These are phyloP conservation scores for Mormoops blainvillei DNA, from an alignment of 2,113 vertebrate genomes.

Conservation along the genomic window DNA sequence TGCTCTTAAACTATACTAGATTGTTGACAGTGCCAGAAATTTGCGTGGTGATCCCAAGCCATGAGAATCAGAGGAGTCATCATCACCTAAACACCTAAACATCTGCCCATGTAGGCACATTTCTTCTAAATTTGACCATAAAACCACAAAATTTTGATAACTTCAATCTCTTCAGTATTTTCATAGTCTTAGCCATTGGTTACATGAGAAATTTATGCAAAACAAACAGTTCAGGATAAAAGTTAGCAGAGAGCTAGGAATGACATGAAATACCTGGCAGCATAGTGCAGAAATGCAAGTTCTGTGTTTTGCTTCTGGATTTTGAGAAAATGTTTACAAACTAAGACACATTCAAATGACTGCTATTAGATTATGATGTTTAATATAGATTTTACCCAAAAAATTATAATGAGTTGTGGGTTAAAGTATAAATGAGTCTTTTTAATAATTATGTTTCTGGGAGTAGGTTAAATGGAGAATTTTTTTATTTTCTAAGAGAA, in stretches of 20 bases:
- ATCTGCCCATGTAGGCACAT: not conserved
- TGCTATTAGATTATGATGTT: not conserved
- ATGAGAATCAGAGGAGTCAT: conserved; percentile 1
- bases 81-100: not conserved
- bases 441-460: conserved; percentile 21
- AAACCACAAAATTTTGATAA: not conserved
- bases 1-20: not conserved
- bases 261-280: conserved; percentile 27
- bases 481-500: conserved; percentile 47
- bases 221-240: conserved; percentile 24
- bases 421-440: not conserved
- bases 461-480: not conserved
- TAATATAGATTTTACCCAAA: conserved; percentile 22
- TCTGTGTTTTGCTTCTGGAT: conserved; percentile 34
- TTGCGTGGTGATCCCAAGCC: conserved; percentile 9
- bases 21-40: conserved; percentile 2
- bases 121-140: conserved; percentile 32
- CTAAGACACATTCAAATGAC: conserved; percentile 17
- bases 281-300: not conserved
- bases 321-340: conserved; percentile 60
- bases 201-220: not conserved
- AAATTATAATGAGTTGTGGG: not conserved
- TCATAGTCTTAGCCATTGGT: conserved; percentile 17
- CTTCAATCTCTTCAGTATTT: conserved; percentile 49
- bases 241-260: not conserved